A percentile compares a stretch with the other conserved stretches of the same genome.
Evolutionary conservation across 2,888 invertebrate species (phyloP).

Genomic region (Perizoma flavofasciatum): DNA sequence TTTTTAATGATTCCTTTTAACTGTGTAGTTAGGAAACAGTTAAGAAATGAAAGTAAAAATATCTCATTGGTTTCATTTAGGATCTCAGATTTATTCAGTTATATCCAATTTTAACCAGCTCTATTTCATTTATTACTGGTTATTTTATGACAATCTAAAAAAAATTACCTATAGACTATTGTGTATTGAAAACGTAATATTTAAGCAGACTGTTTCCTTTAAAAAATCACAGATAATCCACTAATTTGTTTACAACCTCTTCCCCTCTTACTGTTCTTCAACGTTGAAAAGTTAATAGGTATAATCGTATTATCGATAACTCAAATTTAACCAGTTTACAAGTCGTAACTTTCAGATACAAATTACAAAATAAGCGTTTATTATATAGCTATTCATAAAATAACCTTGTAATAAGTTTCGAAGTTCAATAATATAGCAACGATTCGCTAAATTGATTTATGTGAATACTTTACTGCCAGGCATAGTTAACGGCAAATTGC

Average conservation of each 20-base stretch:
- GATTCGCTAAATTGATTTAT: slow-evolving; percentile 23
- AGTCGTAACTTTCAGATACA: slow-evolving; percentile 24
- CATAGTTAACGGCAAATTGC: slow-evolving; percentile 15
- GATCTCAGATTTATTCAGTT: no score
- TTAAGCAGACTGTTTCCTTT: not conserved
- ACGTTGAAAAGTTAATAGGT: slow-evolving; percentile 13
- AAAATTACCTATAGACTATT: no score
- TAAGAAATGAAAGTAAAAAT: no score
- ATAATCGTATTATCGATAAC: slow-evolving; percentile 25
- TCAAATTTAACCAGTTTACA: slow-evolving; percentile 25
- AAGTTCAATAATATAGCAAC: slow-evolving; percentile 14
- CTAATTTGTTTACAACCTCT: slow-evolving; percentile 20
- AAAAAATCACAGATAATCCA: slow-evolving; percentile 4
- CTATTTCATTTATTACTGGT: no score
- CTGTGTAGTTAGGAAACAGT: no score
- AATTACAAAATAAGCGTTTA: slow-evolving; percentile 23
- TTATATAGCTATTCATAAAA: slow-evolving; percentile 4
- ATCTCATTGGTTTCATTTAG: no score
- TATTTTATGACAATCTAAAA: no score
- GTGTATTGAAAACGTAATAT: no score
- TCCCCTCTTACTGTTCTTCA: slow-evolving; percentile 9
- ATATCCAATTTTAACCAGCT: no score
- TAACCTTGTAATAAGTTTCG: slow-evolving; percentile 15
- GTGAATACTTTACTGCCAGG: slow-evolving; percentile 15
- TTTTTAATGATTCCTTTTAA: no score